Base-by-base conservation (phyloP, 1,140 invertebrate species). In the Sycophila sp. region DNA sequence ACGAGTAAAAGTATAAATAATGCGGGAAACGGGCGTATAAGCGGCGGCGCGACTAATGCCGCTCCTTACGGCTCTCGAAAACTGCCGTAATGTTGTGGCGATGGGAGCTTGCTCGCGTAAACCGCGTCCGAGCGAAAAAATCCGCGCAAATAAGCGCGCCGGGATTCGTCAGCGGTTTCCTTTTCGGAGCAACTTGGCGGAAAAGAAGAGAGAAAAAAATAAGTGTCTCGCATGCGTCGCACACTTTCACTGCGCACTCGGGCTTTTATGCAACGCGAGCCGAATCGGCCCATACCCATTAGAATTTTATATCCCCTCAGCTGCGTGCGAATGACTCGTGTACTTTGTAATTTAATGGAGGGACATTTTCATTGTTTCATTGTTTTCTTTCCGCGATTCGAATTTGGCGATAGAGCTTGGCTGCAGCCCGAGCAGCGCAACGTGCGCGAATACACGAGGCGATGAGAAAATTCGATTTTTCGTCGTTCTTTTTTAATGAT, bases 1-100 rank as follows among this genome's bases (percentile, higher is more conserved):
- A 70, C 75, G 59, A 63, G 59, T 56, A 70, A 62, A 63, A 70
- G 68, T 55, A 78, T 76, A 81, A 79, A 79, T 76, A 80, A 78
- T 75, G 75, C 73, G 75, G 69, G 69, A 76, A 75, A 73, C 64
- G 51, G 64, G 34, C 47, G 4, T 36, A 38, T 26, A 15, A 49
- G 13, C 62, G 3, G 24, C 42, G 32, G 22, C 8, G 11, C 0
- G 26, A 17, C 60, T n/a, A 24, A 32, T 24, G 49, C 36, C n/a
- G 26, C 26, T 47, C 24, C n/a, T 30, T 32, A 13, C n/a, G 49
- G 24, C 51, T 32, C 53, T 56, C 26, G 53, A 67, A 58, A 58
- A 58, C 47, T 56, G 51, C 53, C 38, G 34, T 59, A 40, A 38
- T 59, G 19, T 59, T 24, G 36, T 26, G 55, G 11, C 36, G 34